phyloP scores from a whole-genome alignment of 2,113 vertebrate species.

The Arenaria interpres region DNA sequence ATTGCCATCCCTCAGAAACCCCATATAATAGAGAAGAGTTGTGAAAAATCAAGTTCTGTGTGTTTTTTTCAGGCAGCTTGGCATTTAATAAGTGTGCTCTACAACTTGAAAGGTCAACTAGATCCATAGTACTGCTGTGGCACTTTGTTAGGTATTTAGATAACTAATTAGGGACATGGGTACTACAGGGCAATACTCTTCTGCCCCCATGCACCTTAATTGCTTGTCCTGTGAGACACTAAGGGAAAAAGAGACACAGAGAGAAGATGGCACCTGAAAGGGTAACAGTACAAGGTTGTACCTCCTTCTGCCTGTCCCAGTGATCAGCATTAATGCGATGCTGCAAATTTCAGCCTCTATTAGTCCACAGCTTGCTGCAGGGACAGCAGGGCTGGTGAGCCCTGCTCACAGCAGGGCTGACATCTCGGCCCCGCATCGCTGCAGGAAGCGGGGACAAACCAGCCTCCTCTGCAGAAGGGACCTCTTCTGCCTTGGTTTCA shows the following conservation, averaged over 20 bases:
- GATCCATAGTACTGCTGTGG: not conserved
- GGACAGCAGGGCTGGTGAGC: not conserved
- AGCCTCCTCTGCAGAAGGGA: not conserved
- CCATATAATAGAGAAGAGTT: not conserved
- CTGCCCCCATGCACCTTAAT: not conserved
- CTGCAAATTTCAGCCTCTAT: not conserved
- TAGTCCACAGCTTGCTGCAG: not conserved
- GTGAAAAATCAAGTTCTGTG: not conserved
- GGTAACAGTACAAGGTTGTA: not conserved
- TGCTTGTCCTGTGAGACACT: not conserved
- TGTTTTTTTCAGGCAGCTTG: not conserved
- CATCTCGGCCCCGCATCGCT: fast-evolving
- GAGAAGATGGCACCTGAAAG: not conserved
- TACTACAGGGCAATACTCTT: not conserved
- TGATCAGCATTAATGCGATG: not conserved
- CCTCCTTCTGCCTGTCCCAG: not conserved
- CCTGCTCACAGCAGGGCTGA: not conserved
- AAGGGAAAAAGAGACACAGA: not conserved
- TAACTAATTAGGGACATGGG: not conserved
- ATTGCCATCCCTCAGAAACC: not conserved
- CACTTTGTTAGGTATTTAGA: slow-evolving; percentile 1
- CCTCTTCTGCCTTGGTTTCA: not conserved
- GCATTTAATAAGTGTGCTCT: not conserved
- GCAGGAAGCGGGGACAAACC: not conserved
- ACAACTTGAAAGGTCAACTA: not conserved